Base-by-base conservation (phyloP, 2,888 invertebrate genomes). In the Stenodema calcarata region DNA sequence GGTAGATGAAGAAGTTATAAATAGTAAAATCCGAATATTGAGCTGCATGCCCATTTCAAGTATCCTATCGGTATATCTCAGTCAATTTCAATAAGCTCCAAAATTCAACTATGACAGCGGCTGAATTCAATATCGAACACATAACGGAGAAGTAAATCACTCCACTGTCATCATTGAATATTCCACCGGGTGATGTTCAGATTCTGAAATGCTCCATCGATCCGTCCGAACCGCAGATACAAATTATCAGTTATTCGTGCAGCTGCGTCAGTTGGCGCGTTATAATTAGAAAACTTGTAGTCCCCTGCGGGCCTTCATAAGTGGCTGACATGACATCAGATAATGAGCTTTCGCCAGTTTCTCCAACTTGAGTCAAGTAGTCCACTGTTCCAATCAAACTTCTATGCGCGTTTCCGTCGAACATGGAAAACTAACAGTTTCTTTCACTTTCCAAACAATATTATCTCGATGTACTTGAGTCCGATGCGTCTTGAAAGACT, bases 351-450 rank as follows among this genome's bases (percentile, higher is more conserved):
- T 78, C 44, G 44, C 44, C 78, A 78, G 78, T 78, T 78, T 44
- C 78, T 78, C 78, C 78, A 78, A 78, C 44, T 78, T 28, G 16
- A 73, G 35, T 44, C 78, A 78, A 78, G 75, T 76, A 41, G 78
- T 78, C 78, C 42, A 78, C 44, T 44, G 78, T 78, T 78, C 78
- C 78, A 78, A 78, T 78, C 78, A 78, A 78, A 78, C 78, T 78
- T 78, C 50, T 16, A 4, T 50, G 50, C 50, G 50, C 50, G n/a
- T 50, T 16, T 16, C 16, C n/a, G 14, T n/a, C n/a, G 14, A 50
- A 50, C 50, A 50, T 50, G 50, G 16, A 6, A n/a, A 50, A n/a
- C 16, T 6, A 50, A 50, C 50, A n/a, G 50, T 50, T 50, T 50
- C 35, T 35, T 35, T 35, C 35, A 35, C 35, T 35, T 35, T 35